Evolutionary conservation across 2,888 invertebrate genomes (phyloP).

Genomic region (Corbicula japonica): DNA sequence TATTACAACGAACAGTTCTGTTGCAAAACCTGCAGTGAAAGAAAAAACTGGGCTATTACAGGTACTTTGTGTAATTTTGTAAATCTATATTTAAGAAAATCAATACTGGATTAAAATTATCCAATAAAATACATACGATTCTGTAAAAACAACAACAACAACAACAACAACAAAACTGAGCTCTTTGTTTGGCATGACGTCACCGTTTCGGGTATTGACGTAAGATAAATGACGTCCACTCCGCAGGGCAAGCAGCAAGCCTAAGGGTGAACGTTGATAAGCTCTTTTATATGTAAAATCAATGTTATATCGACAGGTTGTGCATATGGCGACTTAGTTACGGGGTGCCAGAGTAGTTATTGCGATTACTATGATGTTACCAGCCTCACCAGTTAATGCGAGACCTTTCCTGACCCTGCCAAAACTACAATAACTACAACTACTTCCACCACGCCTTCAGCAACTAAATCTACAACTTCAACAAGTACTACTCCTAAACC

Average conservation of each 20-base stretch:
- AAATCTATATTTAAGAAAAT: too few species aligned
- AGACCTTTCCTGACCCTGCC: conserved; percentile 49
- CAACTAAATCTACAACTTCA: conserved; percentile 27
- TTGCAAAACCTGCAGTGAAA: conserved; percentile 44
- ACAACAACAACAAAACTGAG: too few species aligned
- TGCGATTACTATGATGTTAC: conserved; percentile 43
- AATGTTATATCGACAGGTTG: conserved; percentile 60
- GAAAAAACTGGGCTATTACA: conserved; percentile 38
- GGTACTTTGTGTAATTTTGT: conserved; percentile 33
- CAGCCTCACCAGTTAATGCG: conserved; percentile 47
- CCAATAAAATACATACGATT: too few species aligned
- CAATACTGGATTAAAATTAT: too few species aligned
- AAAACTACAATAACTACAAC: conserved; percentile 27
- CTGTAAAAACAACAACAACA: too few species aligned
- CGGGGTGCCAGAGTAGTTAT: conserved; percentile 52
- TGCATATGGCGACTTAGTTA: conserved; percentile 71
- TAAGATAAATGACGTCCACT: neutral
- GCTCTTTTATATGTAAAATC: neutral
- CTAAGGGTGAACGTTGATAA: neutral
- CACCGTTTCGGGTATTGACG: too few species aligned
- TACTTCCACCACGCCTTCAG: conserved; percentile 27
- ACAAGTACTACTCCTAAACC: conserved; percentile 33
- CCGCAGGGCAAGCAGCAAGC: neutral
- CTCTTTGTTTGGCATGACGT: too few species aligned
- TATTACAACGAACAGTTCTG: conserved; percentile 62